Conservation (phyloP, 2,888 invertebrate species). For the Monochamus alternatus region DNA sequence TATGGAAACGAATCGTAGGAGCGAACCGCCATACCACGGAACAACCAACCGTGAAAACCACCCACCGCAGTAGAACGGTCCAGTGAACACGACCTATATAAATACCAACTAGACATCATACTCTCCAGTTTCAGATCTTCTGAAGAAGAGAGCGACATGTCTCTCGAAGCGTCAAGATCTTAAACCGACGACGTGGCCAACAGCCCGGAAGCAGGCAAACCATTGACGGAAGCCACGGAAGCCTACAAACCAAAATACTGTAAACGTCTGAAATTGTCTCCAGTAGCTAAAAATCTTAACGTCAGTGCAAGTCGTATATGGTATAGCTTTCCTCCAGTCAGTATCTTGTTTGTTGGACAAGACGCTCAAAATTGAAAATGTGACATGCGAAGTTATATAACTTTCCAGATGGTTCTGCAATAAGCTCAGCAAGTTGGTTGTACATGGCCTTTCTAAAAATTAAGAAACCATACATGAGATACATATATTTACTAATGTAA, state of each 20-base stretch:
- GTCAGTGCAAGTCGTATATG: conserved; percentile 19
- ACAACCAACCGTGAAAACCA: too few relatives aligned
- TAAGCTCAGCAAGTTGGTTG: conserved; percentile 11
- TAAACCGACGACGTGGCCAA: too few relatives aligned
- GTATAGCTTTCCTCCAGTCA: conserved; percentile 21
- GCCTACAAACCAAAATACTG: neutral
- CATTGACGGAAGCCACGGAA: too few relatives aligned
- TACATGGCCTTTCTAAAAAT: neutral
- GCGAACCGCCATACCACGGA: too few relatives aligned
- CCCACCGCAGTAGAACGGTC: too few relatives aligned
- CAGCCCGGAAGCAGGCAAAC: too few relatives aligned
- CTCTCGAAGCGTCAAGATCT: too few relatives aligned
- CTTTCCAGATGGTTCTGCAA: conserved; percentile 12
- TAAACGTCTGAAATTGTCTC: conserved; percentile 10
- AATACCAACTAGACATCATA: too few relatives aligned
- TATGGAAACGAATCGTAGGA: too few relatives aligned
- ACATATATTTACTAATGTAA: neutral
- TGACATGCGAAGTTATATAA: conserved; percentile 15
- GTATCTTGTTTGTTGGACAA: conserved; percentile 19
- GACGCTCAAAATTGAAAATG: neutral
- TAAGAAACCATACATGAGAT: neutral
- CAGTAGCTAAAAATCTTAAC: conserved; percentile 25
- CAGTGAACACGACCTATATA: too few relatives aligned
- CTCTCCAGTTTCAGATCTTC: too few relatives aligned
- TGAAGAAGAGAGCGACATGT: too few relatives aligned